Conservation (phyloP, 2,797 vertebrate genomes). For the Pangasius larnaudii region DNA sequence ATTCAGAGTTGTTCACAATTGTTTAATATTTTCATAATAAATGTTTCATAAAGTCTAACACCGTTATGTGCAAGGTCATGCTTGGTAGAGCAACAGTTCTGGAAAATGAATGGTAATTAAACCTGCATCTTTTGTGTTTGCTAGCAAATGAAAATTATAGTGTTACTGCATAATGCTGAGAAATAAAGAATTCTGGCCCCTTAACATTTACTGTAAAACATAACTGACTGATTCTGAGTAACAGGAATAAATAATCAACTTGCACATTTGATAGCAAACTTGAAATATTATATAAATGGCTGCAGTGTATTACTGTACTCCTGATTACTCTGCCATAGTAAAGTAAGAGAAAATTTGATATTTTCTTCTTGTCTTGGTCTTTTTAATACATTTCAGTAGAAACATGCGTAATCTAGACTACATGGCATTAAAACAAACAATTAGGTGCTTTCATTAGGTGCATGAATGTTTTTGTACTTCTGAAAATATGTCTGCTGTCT, state of each 20-base stretch:
- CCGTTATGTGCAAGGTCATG: neutral
- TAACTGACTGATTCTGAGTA: neutral
- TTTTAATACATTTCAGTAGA: slow-evolving; percentile 35
- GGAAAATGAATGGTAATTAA: neutral
- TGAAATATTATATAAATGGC: neutral
- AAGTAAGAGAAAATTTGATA: neutral
- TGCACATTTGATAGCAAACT: neutral
- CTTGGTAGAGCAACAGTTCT: neutral
- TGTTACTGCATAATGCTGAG: neutral
- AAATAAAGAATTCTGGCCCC: neutral
- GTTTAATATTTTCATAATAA: slow-evolving; percentile 25
- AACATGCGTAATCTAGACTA: neutral
- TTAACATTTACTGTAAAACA: neutral
- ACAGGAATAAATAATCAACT: neutral
- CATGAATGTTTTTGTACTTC: slow-evolving; percentile 24
- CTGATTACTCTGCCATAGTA: neutral
- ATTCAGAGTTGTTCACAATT: neutral
- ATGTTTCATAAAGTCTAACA: slow-evolving; percentile 31
- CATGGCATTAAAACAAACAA: neutral
- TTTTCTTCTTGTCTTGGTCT: slow-evolving; percentile 6
- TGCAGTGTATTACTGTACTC: neutral
- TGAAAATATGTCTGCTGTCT: slow-evolving; percentile 1
- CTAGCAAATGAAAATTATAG: neutral
- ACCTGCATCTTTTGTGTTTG: neutral
- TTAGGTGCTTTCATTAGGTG: neutral